Percentiles rank a stretch among this genome's conserved stretches.
Evolutionary conservation across 2,797 vertebrate genomes (phyloP).

Genomic region (Spizella passerina): DNA sequence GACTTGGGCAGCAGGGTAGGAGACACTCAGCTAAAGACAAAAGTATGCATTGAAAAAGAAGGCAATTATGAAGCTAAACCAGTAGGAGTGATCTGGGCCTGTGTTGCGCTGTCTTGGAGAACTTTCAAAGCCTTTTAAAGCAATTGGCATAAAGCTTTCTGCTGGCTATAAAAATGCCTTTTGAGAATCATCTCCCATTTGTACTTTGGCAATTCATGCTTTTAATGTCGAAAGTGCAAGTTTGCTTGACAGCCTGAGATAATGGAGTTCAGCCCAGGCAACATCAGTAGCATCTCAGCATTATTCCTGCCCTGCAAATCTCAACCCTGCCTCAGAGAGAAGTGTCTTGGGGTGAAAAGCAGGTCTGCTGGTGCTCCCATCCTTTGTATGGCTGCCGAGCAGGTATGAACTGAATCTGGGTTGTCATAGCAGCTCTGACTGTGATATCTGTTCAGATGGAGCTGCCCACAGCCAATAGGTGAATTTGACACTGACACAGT

Average conservation of each 20-base stretch:
- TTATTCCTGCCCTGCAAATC: background rate
- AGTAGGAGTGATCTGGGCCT: background rate
- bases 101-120: constrained; percentile 22
- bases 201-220: background rate
- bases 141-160: constrained; percentile 13
- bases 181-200: constrained; percentile 42
- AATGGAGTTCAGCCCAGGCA: background rate
- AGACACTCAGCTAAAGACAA: background rate
- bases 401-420: background rate
- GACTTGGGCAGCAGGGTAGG: background rate
- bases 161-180: constrained; percentile 9
- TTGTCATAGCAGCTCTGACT: background rate
- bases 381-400: background rate
- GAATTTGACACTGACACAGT: background rate
- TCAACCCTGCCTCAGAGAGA: background rate
- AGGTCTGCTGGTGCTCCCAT: background rate
- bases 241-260: background rate
- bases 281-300: background rate
- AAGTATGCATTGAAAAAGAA: constrained; percentile 27
- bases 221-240: background rate
- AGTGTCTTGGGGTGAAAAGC: background rate
- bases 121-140: constrained; percentile 52
- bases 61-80: constrained; percentile 3
- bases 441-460: background rate
- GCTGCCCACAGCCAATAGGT: background rate